Evolutionary conservation across 92 coral and sea anemone genomes (phyloP).

Genomic region (Hydrozoanthus gracilis): DNA sequence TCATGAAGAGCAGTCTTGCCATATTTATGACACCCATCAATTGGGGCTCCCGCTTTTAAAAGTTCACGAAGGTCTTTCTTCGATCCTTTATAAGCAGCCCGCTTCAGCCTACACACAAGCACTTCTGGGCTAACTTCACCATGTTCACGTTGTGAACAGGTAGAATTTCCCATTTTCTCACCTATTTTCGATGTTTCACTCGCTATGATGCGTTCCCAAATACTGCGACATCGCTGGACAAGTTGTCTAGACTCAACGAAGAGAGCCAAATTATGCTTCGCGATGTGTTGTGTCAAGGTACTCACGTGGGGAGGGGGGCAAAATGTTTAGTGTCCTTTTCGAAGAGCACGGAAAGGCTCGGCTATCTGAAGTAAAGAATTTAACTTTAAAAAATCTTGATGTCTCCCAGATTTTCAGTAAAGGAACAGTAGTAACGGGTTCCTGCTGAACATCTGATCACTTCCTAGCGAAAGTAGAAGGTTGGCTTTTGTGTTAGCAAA

Average conservation of each 20-base stretch:
- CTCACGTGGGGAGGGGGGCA: slow-evolving; percentile 37
- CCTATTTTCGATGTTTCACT: slow-evolving; percentile 76
- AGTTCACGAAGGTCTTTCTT: slow-evolving; percentile 95
- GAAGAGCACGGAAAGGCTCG: not conserved
- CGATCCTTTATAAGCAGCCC: slow-evolving; percentile 98
- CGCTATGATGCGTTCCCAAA: slow-evolving; percentile 49
- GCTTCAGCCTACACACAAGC: slow-evolving; percentile 86
- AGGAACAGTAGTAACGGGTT: not conserved
- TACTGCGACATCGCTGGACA: slow-evolving; percentile 83
- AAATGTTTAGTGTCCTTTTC: not conserved
- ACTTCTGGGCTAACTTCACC: slow-evolving; percentile 95
- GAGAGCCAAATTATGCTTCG: slow-evolving; percentile 64
- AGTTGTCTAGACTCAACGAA: slow-evolving; percentile 54
- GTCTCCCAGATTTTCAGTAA: not conserved
- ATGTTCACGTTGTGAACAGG: slow-evolving; percentile 94
- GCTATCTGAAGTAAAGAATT: not conserved
- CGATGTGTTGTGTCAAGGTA: slow-evolving; percentile 61
- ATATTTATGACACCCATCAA: slow-evolving; percentile 96
- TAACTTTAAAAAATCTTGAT: not conserved
- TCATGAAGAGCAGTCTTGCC: slow-evolving; percentile 99
- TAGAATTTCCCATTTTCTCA: slow-evolving; percentile 96
- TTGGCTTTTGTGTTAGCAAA: not conserved
- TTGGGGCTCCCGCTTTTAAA: slow-evolving; percentile 95
- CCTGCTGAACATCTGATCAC: too few relatives aligned
- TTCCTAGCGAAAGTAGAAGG: slow-evolving; percentile 3